Base-by-base conservation (phyloP, 1,140 invertebrate species). In the Ladona fulva region DNA sequence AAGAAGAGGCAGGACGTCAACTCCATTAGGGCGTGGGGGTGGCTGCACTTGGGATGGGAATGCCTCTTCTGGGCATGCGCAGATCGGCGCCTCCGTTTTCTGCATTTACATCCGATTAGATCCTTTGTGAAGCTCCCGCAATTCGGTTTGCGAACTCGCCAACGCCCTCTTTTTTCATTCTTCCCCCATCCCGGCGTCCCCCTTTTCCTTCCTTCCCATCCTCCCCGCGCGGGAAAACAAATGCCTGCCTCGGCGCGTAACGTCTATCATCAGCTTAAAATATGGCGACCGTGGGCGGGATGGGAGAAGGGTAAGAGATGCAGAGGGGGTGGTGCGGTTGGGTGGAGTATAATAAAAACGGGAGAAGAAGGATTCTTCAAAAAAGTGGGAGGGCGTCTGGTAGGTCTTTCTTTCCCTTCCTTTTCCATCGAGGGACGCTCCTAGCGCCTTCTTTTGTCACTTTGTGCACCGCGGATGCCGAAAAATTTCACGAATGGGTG, bases 101-200 rank as follows among this genome's bases (percentile, higher is more conserved):
- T 22, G 52, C 52, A 66, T 66, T 66, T 66, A 66, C 52, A 66
- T 66, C 52, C 52, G 52, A 66, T 66, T 66, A 66, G 52, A 66
- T 22, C n/a, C 52, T 66, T 66, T 66, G 52, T 66, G 52, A 16
- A 16, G 52, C 52, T 66, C 52, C 52, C 52, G 52, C 52, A 66
- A 66, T 66, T 66, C 52, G 52, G 52, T 22, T 66, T 22, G 52
- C 52, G 52, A 66, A 66, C 12, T 66, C 52, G 52, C 52, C 12
- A 3, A 16, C 52, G 52, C 52, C 52, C 52, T 22, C 52, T 66
- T 22, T 66, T 22, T 19, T 11, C 44, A 10, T 52, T 19, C 44
- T 52, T 19, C 44, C 19, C 44, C 10, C 19, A 10, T 19, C 44
- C 44, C 44, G 44, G 10, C 44, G 19, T 19, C 44, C 44, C 10